Conservation (phyloP, 1,140 invertebrate genomes). For the Philopotamus ludificatus region DNA sequence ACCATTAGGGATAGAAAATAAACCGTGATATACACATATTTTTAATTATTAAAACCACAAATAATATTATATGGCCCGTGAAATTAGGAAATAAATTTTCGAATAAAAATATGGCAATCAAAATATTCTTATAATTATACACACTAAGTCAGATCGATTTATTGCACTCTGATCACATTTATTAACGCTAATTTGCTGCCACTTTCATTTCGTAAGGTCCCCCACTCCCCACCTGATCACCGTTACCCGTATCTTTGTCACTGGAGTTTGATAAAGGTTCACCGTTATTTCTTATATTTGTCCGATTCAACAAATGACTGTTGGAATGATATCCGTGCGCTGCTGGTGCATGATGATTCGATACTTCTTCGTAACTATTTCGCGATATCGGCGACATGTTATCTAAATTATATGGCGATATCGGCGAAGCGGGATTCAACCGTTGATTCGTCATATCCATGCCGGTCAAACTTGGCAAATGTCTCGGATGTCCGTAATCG, state of each 20-base stretch:
- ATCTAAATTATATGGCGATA: conserved; percentile 26
- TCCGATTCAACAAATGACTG: background rate
- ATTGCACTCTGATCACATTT: no score
- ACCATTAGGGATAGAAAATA: no score
- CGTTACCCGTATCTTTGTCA: background rate
- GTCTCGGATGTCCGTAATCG: conserved; percentile 17
- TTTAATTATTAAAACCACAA: background rate
- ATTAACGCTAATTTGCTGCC: conserved; percentile 24
- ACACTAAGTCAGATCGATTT: no score
- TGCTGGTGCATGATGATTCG: background rate
- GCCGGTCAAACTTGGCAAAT: background rate
- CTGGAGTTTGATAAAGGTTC: background rate
- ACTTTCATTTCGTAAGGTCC: conserved; percentile 34
- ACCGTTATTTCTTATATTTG: background rate
- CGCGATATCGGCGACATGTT: conserved; percentile 28
- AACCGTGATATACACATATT: background rate
- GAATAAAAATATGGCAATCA: no score
- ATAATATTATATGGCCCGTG: no score
- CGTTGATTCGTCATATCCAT: conserved; percentile 35
- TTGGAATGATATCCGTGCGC: background rate
- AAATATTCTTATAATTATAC: no score
- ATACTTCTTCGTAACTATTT: conserved; percentile 31
- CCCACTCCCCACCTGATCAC: conserved; percentile 19
- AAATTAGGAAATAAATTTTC: no score
- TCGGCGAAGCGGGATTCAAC: conserved; percentile 26